phyloP scores from a whole-genome alignment of 1,140 invertebrate species.

The Sipha flava region DNA sequence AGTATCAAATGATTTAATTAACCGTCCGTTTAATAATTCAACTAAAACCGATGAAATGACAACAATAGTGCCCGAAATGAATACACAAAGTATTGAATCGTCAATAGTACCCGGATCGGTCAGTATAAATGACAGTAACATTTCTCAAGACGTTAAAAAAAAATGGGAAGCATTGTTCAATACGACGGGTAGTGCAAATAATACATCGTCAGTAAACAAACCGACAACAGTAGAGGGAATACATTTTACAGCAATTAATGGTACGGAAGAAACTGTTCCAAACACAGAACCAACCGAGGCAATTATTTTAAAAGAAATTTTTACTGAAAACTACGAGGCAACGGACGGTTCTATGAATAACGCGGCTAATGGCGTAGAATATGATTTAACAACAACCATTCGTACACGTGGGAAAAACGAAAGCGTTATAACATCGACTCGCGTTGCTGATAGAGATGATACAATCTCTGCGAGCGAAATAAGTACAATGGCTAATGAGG shows the following conservation, averaged over 20 bases:
- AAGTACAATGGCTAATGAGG: slow-evolving; percentile 16
- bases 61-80: not conserved
- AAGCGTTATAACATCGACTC: not conserved
- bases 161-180: not conserved
- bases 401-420: slow-evolving; percentile 23
- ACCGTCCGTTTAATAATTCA: not conserved
- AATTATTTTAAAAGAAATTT: not conserved
- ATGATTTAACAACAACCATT: not conserved
- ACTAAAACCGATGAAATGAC: not conserved
- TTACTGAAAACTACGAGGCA: not conserved
- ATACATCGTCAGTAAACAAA: not conserved
- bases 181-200: not conserved
- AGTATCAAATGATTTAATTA: not conserved
- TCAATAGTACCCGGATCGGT: not conserved
- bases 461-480: not conserved
- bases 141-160: not conserved
- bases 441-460: not conserved
- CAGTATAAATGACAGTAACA: not conserved
- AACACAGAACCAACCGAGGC: not conserved
- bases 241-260: not conserved
- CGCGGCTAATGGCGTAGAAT: not conserved
- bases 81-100: not conserved
- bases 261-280: not conserved
- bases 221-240: not conserved
- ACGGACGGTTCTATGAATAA: not conserved